These are phyloP conservation scores for Sialia sialis DNA, from an alignment of 2,113 vertebrate species.

Conservation along the genomic window DNA sequence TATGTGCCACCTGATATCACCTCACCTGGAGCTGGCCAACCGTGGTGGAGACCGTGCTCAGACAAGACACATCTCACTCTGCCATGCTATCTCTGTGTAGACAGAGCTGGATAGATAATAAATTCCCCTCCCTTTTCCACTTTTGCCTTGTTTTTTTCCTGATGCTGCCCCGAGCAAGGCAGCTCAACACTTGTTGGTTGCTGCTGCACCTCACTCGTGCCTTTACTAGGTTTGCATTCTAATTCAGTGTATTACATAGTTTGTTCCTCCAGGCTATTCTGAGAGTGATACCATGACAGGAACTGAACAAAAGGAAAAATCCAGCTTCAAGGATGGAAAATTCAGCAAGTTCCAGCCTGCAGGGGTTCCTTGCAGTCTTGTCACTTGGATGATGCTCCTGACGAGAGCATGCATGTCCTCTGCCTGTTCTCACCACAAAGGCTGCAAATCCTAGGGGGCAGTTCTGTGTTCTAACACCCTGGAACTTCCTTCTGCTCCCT, in stretches of 20 bases:
- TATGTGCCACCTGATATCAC: conserved; percentile 45
- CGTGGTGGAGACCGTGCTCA: neutral
- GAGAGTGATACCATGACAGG: neutral
- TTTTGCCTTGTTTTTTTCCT: neutral
- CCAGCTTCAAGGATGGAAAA: neutral
- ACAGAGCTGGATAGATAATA: neutral
- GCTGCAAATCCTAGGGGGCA: neutral
- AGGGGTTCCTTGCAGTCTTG: neutral
- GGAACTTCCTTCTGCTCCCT: neutral
- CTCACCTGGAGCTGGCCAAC: conserved; percentile 53
- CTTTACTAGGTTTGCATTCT: neutral
- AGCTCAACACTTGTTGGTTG: neutral
- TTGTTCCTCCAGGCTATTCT: neutral
- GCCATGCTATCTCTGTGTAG: neutral
- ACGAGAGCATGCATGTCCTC: accelerated
- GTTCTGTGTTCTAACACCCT: neutral
- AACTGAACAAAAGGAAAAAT: neutral
- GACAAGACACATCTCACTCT: neutral
- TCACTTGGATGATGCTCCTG: neutral
- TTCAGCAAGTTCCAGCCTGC: neutral
- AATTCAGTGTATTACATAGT: neutral
- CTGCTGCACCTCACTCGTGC: neutral
- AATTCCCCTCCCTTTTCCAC: neutral
- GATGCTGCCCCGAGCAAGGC: neutral
- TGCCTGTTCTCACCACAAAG: neutral